These are phyloP conservation scores for Catharus fuscescens DNA, from an alignment of 2,113 vertebrate genomes.

Conservation along the genomic window DNA sequence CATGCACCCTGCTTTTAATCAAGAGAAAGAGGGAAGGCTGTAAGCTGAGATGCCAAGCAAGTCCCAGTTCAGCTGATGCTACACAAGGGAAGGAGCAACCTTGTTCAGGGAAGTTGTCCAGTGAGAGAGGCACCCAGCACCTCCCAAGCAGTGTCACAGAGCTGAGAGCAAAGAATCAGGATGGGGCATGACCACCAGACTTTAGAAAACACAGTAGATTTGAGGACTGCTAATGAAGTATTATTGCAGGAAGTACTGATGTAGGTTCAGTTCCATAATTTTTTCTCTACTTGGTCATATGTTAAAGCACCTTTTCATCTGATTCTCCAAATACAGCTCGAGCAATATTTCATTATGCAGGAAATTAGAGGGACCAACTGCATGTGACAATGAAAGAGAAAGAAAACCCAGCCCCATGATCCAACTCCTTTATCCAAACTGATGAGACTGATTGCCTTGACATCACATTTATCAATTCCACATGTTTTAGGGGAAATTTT, in stretches of 20 bases:
- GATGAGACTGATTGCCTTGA: constrained; percentile 6
- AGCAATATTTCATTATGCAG: background rate
- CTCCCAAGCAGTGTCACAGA: background rate
- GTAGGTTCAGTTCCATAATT: background rate
- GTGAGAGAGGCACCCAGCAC: background rate
- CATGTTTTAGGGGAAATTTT: background rate
- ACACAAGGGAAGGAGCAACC: background rate
- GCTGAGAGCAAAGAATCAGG: background rate
- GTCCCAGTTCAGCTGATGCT: background rate
- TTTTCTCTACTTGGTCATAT: background rate
- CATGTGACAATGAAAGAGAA: constrained; percentile 20
- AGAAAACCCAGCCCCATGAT: background rate
- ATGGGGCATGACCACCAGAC: background rate
- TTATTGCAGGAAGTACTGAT: background rate
- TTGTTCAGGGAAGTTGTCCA: background rate
- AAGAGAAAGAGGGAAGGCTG: background rate
- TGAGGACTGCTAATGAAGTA: background rate
- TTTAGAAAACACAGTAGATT: background rate
- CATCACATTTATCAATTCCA: constrained; percentile 23
- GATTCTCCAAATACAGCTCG: background rate
- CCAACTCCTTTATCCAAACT: background rate
- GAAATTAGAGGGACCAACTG: background rate
- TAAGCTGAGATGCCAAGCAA: background rate
- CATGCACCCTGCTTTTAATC: background rate
- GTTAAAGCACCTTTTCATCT: background rate